Percentiles rank a stretch among this genome's conserved stretches.
Conservation (phyloP, 2,113 vertebrate species). For the Calonectris borealis region DNA sequence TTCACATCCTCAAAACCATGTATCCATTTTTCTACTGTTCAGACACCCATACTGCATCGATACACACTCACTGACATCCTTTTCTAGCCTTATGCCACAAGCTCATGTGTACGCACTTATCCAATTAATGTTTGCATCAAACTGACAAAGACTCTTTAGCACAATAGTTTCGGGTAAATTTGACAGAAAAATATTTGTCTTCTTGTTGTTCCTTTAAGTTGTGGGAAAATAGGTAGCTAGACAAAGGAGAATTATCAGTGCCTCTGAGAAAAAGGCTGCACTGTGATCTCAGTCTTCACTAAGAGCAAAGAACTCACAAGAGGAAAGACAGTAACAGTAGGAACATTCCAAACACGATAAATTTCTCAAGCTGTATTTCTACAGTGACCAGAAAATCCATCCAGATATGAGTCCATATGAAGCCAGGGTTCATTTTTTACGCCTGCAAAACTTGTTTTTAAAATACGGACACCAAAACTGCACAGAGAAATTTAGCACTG, state of each 20-base stretch:
- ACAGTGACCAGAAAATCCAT: background rate
- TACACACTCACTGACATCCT: background rate
- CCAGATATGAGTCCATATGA: background rate
- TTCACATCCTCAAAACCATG: background rate
- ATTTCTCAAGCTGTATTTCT: background rate
- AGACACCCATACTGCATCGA: background rate
- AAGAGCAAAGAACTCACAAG: background rate
- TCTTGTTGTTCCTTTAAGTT: background rate
- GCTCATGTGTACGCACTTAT: background rate
- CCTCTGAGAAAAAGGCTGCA: background rate
- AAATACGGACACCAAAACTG: background rate
- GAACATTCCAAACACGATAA: background rate
- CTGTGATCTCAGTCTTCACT: background rate
- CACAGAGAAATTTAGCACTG: background rate
- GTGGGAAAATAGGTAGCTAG: background rate
- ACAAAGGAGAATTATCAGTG: background rate
- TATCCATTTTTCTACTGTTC: background rate
- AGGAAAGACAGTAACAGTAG: background rate
- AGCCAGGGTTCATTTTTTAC: background rate
- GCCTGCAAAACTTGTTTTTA: background rate
- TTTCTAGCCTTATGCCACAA: background rate
- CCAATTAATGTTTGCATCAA: background rate
- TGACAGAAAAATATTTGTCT: background rate
- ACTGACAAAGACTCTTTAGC: background rate
- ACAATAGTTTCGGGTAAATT: background rate